Conservation (phyloP, 2,113 vertebrate genomes). For the Paracanthobrama guichenoti region DNA sequence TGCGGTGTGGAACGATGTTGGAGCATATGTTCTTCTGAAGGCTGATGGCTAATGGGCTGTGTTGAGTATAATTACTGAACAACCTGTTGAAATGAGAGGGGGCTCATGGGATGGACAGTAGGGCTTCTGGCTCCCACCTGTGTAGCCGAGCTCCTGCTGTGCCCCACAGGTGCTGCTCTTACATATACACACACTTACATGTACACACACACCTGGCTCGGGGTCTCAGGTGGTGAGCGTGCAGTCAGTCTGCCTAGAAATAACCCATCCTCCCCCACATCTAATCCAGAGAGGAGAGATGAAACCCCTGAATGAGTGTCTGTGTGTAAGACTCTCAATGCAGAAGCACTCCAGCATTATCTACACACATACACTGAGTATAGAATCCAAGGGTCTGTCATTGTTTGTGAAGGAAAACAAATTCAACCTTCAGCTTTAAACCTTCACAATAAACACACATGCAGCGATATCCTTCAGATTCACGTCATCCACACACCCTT, state of each 20-base stretch:
- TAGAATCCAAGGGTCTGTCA: slow-evolving; percentile 26
- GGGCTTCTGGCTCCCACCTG: slow-evolving; percentile 58
- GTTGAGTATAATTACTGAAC: slow-evolving; percentile 54
- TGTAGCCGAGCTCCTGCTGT: slow-evolving; percentile 47
- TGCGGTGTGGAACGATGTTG: slow-evolving; percentile 40
- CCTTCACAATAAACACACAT: background rate
- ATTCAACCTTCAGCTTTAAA: slow-evolving; percentile 47
- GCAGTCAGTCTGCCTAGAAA: slow-evolving; percentile 49
- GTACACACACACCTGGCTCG: slow-evolving; percentile 54
- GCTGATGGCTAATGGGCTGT: slow-evolving; percentile 56
- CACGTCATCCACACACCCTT: background rate
- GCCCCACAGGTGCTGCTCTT: slow-evolving; percentile 52
- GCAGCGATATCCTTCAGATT: background rate
- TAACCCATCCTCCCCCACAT: slow-evolving; percentile 37
- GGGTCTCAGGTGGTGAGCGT: slow-evolving; percentile 55
- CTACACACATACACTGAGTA: slow-evolving; percentile 17
- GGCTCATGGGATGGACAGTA: slow-evolving; percentile 53
- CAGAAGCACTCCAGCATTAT: slow-evolving; percentile 36
- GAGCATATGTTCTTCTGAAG: slow-evolving; percentile 44
- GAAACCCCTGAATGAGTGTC: slow-evolving; percentile 38
- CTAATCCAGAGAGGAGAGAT: slow-evolving; percentile 51
- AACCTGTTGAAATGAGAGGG: slow-evolving; percentile 57
- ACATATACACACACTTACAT: slow-evolving; percentile 43
- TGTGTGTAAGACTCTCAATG: slow-evolving; percentile 51
- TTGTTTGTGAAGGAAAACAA: slow-evolving; percentile 48